Evolutionary conservation across 2,888 invertebrate species (phyloP), one percentile per base, ranked within the genome.

Genomic region (Orthonevra nobilis): DNA sequence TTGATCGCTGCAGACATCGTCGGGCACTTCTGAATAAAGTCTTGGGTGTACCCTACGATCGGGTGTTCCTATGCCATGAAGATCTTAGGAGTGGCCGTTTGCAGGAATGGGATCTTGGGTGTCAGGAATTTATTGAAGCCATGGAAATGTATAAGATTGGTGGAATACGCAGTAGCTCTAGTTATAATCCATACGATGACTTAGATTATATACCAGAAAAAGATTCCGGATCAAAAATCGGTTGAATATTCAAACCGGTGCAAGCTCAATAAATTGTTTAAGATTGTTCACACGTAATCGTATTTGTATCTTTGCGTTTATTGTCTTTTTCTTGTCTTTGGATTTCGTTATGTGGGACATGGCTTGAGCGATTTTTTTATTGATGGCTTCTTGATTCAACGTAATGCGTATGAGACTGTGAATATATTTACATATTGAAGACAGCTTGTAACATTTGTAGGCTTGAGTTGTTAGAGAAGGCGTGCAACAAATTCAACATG

Each of bases 31-130:
- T 89, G 3, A 87, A 87, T 73, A 85, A 87, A 40, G 85, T 85
- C 0, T 61, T 89, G 42, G 88, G 88, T 20, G 85, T 85, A 0
- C 87, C 87, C 69, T 87, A 84, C 0, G 86, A 86, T 12, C 86
- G 88, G 1, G 48, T 81, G 15, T 70, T 83, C 28, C 85, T 85
- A 82, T 88, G 86, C 81, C 72, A 86, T 60, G 70, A 82, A 5
- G 82, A 84, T 63, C 30, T 82, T 3, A 68, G 68, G 0, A 82
- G 83, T 0, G 81, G 82, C 5, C 70, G 77, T 38, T 58, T 87
- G 0, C 58, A 74, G 3, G 85, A 86, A 5, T 87, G 87, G 64
- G 83, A 86, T 66, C 86, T 85, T 81, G 85, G 85, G 0, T 83
- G 82, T 34, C 84, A 84, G 5, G 56, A 64, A 15, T 72, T 77